Evolutionary conservation across 2,113 vertebrate genomes (phyloP).

Genomic region (Tetrax tetrax): DNA sequence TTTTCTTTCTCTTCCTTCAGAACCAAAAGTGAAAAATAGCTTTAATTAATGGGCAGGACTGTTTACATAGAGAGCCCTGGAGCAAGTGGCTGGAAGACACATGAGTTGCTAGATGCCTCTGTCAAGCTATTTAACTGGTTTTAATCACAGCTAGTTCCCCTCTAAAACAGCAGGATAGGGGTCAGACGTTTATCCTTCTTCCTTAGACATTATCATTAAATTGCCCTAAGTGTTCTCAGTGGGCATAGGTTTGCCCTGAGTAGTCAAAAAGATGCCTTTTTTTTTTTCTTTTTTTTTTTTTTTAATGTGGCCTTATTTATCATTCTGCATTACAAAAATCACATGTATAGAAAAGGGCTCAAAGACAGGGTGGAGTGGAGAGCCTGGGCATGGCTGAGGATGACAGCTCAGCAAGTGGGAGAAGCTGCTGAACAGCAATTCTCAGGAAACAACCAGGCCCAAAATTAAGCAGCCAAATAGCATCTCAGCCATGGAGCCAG

Average conservation of each 20-base stretch:
- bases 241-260: background rate
- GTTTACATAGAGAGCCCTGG: background rate
- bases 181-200: background rate
- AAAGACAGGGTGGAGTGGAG: background rate
- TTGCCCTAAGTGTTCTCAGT: background rate
- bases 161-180: background rate
- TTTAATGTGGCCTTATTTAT: background rate
- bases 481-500: slow-evolving; percentile 84
- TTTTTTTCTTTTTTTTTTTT: too few species aligned
- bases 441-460: slow-evolving; percentile 85
- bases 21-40: background rate
- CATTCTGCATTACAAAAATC: background rate
- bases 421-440: background rate
- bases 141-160: background rate
- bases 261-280: background rate
- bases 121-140: background rate
- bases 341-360: background rate
- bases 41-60: background rate
- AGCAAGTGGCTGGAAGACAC: background rate
- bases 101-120: background rate
- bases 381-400: background rate
- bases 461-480: slow-evolving; percentile 88
- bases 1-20: background rate
- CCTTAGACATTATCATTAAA: background rate
- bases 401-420: background rate